Conservation (phyloP, 2,888 invertebrate species). For the Hipparchia semele region DNA sequence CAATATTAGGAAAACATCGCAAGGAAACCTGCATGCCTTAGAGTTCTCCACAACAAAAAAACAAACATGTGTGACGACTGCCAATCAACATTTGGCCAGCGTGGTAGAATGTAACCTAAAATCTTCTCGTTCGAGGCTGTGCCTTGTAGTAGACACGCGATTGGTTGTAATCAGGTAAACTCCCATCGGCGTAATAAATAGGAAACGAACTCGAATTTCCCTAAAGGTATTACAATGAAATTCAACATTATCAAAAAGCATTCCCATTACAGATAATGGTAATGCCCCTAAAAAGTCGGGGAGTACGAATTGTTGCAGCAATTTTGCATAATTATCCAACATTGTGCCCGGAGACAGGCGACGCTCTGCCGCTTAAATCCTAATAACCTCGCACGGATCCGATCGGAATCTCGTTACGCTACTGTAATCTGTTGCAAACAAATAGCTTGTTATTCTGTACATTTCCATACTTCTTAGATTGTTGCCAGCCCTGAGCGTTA, state of each 20-base stretch:
- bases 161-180: slow-evolving; percentile 10
- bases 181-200: slow-evolving; percentile 56
- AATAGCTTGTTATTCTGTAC: slow-evolving; percentile 63
- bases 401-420: slow-evolving; percentile 78
- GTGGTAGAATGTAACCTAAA: too few species aligned
- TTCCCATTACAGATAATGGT: slow-evolving; percentile 79
- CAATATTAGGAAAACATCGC: too few species aligned
- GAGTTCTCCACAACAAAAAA: too few species aligned
- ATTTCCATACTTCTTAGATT: slow-evolving; percentile 42
- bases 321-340: slow-evolving; percentile 81
- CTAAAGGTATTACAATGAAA: slow-evolving; percentile 75
- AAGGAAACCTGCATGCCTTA: too few species aligned
- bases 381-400: slow-evolving; percentile 73
- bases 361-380: slow-evolving; percentile 73
- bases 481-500: background rate
- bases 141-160: too few species aligned
- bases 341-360: slow-evolving; percentile 65
- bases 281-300: slow-evolving; percentile 78
- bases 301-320: slow-evolving; percentile 77
- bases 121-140: too few species aligned
- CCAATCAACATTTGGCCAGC: too few species aligned
- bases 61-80: too few species aligned
- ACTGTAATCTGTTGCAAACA: slow-evolving; percentile 70
- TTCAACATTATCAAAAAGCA: slow-evolving; percentile 79
- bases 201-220: slow-evolving; percentile 60